Conservation (phyloP, 2,888 invertebrate genomes). For the Teleogryllus oceanicus region DNA sequence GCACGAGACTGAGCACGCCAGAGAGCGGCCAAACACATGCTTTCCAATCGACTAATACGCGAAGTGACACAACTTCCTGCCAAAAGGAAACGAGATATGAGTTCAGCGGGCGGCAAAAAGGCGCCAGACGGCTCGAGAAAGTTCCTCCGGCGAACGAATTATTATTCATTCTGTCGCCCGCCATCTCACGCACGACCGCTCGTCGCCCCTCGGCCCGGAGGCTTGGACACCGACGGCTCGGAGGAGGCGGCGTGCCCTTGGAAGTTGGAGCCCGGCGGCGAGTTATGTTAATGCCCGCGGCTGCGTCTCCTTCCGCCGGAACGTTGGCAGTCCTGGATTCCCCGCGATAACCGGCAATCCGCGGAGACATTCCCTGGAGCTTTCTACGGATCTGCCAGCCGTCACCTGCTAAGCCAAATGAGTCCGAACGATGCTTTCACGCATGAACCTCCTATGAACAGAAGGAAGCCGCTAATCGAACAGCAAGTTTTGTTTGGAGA, state of each 20-base stretch:
- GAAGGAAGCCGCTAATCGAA: neutral
- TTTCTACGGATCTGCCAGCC: neutral
- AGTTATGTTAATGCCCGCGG: too few species aligned
- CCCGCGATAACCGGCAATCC: too few species aligned
- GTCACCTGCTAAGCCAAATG: neutral
- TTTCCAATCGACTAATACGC: neutral
- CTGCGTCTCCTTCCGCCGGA: too few species aligned
- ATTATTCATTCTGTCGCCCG: neutral
- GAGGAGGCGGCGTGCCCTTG: too few species aligned
- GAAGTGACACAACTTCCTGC: conserved; percentile 18
- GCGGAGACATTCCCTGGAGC: too few species aligned
- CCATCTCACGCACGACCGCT: neutral
- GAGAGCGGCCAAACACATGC: neutral
- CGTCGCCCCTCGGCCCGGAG: neutral
- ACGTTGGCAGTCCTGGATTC: too few species aligned
- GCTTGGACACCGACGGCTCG: too few species aligned
- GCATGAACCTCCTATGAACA: neutral
- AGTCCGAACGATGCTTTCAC: neutral
- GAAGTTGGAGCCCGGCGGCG: too few species aligned
- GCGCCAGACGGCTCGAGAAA: neutral
- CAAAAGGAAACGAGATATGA: conserved; percentile 9
- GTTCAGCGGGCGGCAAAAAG: neutral
- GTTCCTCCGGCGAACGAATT: neutral
- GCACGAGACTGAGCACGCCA: neutral
- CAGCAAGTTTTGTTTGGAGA: neutral